Conservation (phyloP, 2,113 vertebrate species). For the Tinamus guttatus region DNA sequence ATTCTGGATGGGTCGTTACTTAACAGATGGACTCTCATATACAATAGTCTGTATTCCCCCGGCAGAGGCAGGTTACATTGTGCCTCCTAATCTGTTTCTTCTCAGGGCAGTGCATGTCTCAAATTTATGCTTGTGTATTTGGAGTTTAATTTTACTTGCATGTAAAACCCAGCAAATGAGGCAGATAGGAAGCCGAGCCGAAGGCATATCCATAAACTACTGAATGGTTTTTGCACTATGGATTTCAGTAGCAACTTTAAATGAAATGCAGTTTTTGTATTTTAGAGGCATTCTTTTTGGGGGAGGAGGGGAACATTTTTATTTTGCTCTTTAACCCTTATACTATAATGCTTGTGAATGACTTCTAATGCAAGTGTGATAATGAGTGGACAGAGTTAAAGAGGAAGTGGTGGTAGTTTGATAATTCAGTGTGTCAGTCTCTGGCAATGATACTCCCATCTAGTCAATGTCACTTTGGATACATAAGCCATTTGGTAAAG, state of each 20-base stretch:
- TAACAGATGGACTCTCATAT: conserved; percentile 79
- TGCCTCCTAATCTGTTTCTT: conserved; percentile 40
- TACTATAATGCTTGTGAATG: background rate
- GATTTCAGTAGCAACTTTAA: conserved; percentile 55
- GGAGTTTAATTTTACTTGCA: background rate
- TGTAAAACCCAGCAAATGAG: background rate
- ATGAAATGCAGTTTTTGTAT: background rate
- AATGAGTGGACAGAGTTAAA: background rate
- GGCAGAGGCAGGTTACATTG: conserved; percentile 45
- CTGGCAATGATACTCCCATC: background rate
- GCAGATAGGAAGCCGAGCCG: conserved; percentile 18
- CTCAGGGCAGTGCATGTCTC: background rate
- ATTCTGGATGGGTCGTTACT: conserved; percentile 85
- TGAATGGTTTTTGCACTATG: conserved; percentile 68
- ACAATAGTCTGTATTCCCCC: conserved; percentile 38
- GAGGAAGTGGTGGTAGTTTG: background rate
- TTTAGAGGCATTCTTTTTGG: background rate
- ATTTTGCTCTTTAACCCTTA: background rate
- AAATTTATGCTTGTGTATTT: conserved; percentile 3
- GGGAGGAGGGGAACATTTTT: background rate
- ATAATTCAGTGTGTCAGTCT: background rate
- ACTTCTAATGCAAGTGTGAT: background rate
- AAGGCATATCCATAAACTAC: conserved; percentile 59
- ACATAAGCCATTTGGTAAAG: background rate
- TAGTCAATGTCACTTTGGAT: background rate